Evolutionary conservation across 2,888 invertebrate genomes (phyloP).

Genomic region (Troides aeacus): DNA sequence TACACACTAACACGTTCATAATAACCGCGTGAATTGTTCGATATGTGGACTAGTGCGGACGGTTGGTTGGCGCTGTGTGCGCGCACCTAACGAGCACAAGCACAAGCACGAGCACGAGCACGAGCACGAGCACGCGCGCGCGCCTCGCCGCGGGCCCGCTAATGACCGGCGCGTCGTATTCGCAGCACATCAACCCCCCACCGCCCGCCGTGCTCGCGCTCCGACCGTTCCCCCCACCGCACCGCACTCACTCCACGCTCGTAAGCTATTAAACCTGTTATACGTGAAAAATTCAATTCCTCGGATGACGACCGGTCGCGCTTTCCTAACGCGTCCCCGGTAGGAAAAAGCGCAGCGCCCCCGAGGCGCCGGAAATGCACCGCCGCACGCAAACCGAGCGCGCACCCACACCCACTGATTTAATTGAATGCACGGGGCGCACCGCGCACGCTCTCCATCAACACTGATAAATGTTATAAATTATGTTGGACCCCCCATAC

Average conservation of each 20-base stretch:
- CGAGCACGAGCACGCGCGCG: constrained; percentile 71
- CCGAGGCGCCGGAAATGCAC: constrained; percentile 75
- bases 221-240: constrained; percentile 29
- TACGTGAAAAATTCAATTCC: constrained; percentile 78
- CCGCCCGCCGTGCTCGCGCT: constrained; percentile 43
- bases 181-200: constrained; percentile 45
- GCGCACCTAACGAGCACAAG: constrained; percentile 27
- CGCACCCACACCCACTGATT: constrained; percentile 61
- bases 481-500: too few relatives aligned
- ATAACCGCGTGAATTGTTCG: constrained; percentile 4
- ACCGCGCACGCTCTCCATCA: constrained; percentile 21
- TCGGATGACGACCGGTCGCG: constrained; percentile 74
- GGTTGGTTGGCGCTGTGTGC: constrained; percentile 38
- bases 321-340: constrained; percentile 68
- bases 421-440: constrained; percentile 70
- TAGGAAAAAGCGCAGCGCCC: constrained; percentile 75
- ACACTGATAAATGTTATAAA: constrained; percentile 28
- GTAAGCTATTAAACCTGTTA: constrained; percentile 78
- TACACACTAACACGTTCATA: constrained; percentile 11
- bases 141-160: constrained; percentile 68
- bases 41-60: constrained; percentile 34
- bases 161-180: constrained; percentile 75
- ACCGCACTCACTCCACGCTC: constrained; percentile 62
- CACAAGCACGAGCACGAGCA: constrained; percentile 53
- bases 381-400: constrained; percentile 73